These are phyloP conservation scores for Natrix natrix DNA, from an alignment of 2,797 vertebrate genomes.

Conservation along the genomic window DNA sequence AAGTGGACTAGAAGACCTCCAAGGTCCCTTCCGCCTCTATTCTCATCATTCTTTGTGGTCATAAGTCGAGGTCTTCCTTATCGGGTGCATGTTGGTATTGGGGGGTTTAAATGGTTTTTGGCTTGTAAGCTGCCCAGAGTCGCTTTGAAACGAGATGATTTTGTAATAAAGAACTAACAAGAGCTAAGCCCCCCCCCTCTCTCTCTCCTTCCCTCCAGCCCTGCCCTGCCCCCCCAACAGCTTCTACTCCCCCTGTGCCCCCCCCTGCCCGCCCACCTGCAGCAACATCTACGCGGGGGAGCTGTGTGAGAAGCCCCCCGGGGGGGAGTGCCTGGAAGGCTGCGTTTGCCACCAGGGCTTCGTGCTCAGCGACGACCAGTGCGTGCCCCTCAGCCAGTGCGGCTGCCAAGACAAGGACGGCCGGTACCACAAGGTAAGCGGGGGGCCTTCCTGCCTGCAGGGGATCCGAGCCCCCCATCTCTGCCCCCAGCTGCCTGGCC, in stretches of 20 bases:
- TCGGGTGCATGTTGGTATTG: background rate
- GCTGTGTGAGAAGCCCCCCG: slow-evolving; percentile 66
- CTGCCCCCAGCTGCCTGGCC: no score
- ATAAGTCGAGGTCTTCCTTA: no score
- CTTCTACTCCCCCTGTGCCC: slow-evolving; percentile 74
- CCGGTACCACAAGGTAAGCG: slow-evolving; percentile 73
- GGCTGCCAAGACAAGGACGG: slow-evolving; percentile 79
- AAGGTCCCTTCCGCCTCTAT: no score
- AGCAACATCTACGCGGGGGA: slow-evolving; percentile 71
- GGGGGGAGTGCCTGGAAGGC: slow-evolving; percentile 69
- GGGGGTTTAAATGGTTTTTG: background rate
- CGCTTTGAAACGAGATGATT: background rate
- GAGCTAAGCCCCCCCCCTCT: background rate
- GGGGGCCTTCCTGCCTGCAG: no score
- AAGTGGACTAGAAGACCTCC: background rate
- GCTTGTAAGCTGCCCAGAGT: background rate
- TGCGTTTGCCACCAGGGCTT: slow-evolving; percentile 80
- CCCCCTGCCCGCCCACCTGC: slow-evolving; percentile 79
- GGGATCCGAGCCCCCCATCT: background rate
- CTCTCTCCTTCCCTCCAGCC: slow-evolving; percentile 56
- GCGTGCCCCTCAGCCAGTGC: slow-evolving; percentile 78
- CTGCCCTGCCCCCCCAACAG: slow-evolving; percentile 74
- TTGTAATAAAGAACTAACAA: background rate
- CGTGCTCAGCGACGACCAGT: slow-evolving; percentile 68
- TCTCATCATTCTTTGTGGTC: no score